These are phyloP conservation scores for Agriopis aurantiaria DNA, from an alignment of 2,888 invertebrate genomes.

Conservation along the genomic window DNA sequence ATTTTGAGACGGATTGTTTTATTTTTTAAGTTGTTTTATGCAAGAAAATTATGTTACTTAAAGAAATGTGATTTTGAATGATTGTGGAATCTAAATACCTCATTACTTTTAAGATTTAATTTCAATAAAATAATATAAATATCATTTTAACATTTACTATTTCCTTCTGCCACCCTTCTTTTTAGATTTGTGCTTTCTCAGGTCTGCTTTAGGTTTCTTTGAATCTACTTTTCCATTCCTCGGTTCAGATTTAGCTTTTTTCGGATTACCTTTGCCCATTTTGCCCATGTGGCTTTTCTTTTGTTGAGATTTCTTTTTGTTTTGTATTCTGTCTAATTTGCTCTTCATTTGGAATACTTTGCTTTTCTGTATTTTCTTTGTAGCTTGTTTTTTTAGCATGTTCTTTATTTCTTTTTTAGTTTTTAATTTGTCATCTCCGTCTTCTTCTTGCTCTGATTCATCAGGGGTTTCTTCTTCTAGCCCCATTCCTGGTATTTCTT, in stretches of 20 bases:
- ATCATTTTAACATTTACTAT: slow-evolving; percentile 56
- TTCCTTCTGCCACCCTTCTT: slow-evolving; percentile 64
- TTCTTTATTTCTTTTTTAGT: slow-evolving; percentile 90
- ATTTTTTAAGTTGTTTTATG: slow-evolving; percentile 3
- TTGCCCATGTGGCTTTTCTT: slow-evolving; percentile 66
- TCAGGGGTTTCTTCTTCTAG: slow-evolving; percentile 65
- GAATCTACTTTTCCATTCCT: slow-evolving; percentile 45
- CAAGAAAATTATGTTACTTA: slow-evolving; percentile 18
- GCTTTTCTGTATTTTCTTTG: slow-evolving; percentile 91
- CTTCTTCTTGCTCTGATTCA: slow-evolving; percentile 61
- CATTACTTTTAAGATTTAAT: slow-evolving; percentile 26
- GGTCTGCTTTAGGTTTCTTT: slow-evolving; percentile 50
- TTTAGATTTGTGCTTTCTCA: slow-evolving; percentile 52
- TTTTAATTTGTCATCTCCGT: slow-evolving; percentile 66
- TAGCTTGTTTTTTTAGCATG: slow-evolving; percentile 89
- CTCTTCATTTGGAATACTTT: slow-evolving; percentile 92
- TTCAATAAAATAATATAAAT: slow-evolving; percentile 6
- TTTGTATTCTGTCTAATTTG: slow-evolving; percentile 89
- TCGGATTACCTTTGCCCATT: slow-evolving; percentile 53
- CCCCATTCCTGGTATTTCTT: slow-evolving; percentile 73
- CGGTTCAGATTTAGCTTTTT: slow-evolving; percentile 55
- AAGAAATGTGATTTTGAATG: slow-evolving; percentile 9
- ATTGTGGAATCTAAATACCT: slow-evolving; percentile 31
- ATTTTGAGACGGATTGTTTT: not conserved
- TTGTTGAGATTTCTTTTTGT: slow-evolving; percentile 88